These are phyloP conservation scores for Atopsyche davidsoni DNA, from an alignment of 1,140 invertebrate species.

Conservation along the genomic window DNA sequence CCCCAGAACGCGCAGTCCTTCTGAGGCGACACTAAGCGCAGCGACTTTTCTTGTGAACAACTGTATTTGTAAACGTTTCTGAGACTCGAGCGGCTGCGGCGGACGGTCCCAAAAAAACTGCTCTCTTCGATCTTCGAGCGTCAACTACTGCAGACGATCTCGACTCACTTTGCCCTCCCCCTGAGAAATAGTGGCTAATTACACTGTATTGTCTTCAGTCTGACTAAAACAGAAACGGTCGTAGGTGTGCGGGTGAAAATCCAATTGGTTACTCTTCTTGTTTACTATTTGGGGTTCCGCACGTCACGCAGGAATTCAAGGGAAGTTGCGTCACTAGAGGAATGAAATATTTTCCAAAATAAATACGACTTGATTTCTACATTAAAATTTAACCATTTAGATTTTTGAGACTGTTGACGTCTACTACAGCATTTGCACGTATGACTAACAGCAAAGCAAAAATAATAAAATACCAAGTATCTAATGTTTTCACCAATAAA, in stretches of 20 bases:
- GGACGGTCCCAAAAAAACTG: not conserved
- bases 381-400: not conserved
- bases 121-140: not conserved
- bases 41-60: not conserved
- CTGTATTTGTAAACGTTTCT: not conserved
- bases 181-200: not conserved
- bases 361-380: not conserved
- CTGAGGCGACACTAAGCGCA: not conserved
- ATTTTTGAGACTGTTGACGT: not conserved
- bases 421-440: not conserved
- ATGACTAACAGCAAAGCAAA: not conserved
- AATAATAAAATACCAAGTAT: not conserved
- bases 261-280: constrained; percentile 2
- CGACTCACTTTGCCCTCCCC: not conserved
- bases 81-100: not conserved
- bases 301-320: constrained; percentile 4
- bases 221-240: not conserved
- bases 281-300: constrained; percentile 3
- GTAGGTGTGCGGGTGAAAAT: constrained; percentile 2
- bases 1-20: not conserved
- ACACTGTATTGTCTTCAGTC: not conserved
- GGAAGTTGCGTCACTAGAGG: constrained; percentile 4
- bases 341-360: not conserved
- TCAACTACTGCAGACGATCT: not conserved
- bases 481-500: not conserved